Evolutionary conservation across 2,888 invertebrate genomes (phyloP), one percentile per base, ranked within the genome.

Genomic region (Phyto melanocephala): DNA sequence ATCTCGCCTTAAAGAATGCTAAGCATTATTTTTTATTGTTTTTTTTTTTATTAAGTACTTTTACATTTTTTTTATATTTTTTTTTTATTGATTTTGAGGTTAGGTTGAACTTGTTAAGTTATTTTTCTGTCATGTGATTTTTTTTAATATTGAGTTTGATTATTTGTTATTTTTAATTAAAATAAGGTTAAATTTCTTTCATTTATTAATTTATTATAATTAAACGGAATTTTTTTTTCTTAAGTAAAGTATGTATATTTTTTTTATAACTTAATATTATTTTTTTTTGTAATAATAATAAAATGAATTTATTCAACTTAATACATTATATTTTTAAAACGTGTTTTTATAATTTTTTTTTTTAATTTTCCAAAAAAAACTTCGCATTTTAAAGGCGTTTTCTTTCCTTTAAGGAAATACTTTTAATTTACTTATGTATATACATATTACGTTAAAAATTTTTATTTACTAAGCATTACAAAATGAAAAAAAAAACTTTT

Each of bases 371-470:
- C 10, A 54, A 28, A 28, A 28, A 75, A 58, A 67, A 63, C 60
- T 75, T 79, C 42, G 28, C 70, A 80, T 72, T 60, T 68, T 84
- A 85, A 85, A 85, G 85, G 85, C 84, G 45, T 80, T 85, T 85
- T 85, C 82, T 84, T 85, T 85, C 84, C 85, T 79, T 68, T 40
- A 33, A 84, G 85, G 85, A 85, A 85, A 82, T 85, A 85, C 85
- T 86, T 85, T 63, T 47, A 65, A 83, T 62, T 67, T 58, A 75
- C 84, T 76, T 37, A 35, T 52, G 54, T 22, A 10, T 42, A 62
- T 56, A 56, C 65, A 79, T 33, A 42, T 22, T n/a, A 60, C 60
- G n/a, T n/a, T n/a, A 11, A 28, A 8, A 35, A 6, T 33, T 37
- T 10, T 11, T 65, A 54, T 54, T 17, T 24, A 42, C 40, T 60